Evolutionary conservation across 2,888 invertebrate species (phyloP), one percentile per base, ranked within the genome.

Genomic region (Drosophila meridionalis): DNA sequence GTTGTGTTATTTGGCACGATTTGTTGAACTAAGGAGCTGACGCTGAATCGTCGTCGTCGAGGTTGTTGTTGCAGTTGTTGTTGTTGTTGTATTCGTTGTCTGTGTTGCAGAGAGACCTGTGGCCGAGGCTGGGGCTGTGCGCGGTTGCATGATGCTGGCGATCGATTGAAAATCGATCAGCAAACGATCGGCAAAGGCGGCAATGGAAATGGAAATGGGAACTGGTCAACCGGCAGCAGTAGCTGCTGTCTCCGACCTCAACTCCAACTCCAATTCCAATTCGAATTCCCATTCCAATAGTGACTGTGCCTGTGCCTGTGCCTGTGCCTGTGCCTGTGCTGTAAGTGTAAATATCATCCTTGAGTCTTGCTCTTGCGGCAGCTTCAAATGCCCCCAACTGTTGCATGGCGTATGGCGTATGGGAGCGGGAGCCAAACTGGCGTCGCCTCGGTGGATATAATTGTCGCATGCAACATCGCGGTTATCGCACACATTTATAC

Each of bases 1-100:
- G 87, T 90, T 90, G 88, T 90, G 89, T 89, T 89, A 91, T 89
- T 91, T 91, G 90, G 90, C 90, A 90, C 90, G 90, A 90, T 91
- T 90, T 90, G 91, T 91, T 90, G 89, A 89, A 80, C 80, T 70
- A 86, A 86, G 83, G 77, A 78, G 79, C 75, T 70, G 57, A 58
- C 58, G 57, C 57, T 57, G 57, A 43, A 42, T 45, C 57, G 57
- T 58, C 57, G 73, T 62, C 55, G 60, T 73, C 38, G 66, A 61
- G 26, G 53, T 57, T 56, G 70, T 47, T 8, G 43, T 50, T 40
- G 26, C 53, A 12, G n/a, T 8, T 30, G 67, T 28, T 40, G 45
- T 53, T 52, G n/a, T 7, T 40, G 40, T 40, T 36, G 36, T 3
- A 34, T 30, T 28, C 7, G 34, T 36, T 36, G 52, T 11, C 38